Percentiles rank a stretch among this genome's conserved stretches.
Evolutionary conservation across 2,797 vertebrate genomes (phyloP).

Genomic region (Sebastes minor): DNA sequence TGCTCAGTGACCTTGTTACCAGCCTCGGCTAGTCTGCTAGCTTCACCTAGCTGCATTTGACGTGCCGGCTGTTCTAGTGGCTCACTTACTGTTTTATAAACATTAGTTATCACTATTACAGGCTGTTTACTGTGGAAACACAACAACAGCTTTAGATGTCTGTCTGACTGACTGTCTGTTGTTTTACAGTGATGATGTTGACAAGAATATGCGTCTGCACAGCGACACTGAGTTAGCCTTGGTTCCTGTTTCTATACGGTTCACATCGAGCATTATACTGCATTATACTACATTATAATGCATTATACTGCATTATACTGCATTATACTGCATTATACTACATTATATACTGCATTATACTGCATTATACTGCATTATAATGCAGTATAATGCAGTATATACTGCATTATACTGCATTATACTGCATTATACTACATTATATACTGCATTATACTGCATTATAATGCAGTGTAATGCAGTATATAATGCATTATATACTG

Average conservation of each 20-base stretch:
- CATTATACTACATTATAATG: not conserved
- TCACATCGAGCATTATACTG: not conserved
- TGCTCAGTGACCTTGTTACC: conserved; percentile 70
- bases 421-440: too few relatives aligned
- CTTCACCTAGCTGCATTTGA: not conserved
- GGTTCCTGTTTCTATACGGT: not conserved
- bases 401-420: too few relatives aligned
- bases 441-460: too few relatives aligned
- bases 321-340: too few relatives aligned
- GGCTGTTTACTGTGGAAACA: not conserved
- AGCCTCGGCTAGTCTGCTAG: conserved; percentile 31
- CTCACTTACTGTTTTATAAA: not conserved
- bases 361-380: too few relatives aligned
- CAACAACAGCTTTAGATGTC: not conserved
- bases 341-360: too few relatives aligned
- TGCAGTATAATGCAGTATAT: too few relatives aligned
- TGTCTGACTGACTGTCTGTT: not conserved
- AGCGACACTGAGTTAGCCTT: not conserved
- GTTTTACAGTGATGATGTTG: not conserved
- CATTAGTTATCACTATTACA: not conserved
- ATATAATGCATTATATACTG: too few relatives aligned
- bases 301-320: too few relatives aligned
- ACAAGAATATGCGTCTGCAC: not conserved
- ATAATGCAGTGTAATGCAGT: too few relatives aligned
- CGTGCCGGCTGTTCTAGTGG: not conserved